These are phyloP conservation scores for Laothoe populi DNA, from an alignment of 2,888 invertebrate species.

Conservation along the genomic window DNA sequence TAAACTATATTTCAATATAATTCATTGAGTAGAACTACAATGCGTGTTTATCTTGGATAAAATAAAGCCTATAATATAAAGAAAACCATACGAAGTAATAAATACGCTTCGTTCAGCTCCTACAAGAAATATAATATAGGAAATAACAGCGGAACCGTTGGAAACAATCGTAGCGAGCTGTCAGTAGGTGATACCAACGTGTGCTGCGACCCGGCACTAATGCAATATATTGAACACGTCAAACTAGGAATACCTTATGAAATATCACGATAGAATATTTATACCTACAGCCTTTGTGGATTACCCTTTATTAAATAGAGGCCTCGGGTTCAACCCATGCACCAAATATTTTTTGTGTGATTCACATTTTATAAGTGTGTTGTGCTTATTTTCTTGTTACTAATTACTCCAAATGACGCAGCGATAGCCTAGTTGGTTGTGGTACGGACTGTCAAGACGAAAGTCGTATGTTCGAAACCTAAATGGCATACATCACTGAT, in stretches of 20 bases:
- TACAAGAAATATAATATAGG: conserved; percentile 29
- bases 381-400: too few species aligned
- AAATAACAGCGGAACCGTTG: conserved; percentile 35
- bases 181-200: conserved; percentile 48
- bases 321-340: too few species aligned
- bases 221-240: conserved; percentile 67
- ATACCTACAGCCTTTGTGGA: too few species aligned
- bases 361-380: too few species aligned
- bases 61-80: not conserved
- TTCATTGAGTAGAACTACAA: not conserved
- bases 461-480: too few species aligned
- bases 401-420: too few species aligned
- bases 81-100: conserved; percentile 12
- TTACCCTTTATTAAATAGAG: too few species aligned
- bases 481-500: too few species aligned
- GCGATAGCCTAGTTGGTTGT: too few species aligned
- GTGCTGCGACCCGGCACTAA: conserved; percentile 65
- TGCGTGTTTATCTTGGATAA: not conserved
- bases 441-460: too few species aligned
- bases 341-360: too few species aligned
- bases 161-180: conserved; percentile 51
- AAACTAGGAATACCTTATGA: conserved; percentile 43
- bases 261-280: conserved; percentile 25
- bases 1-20: too few species aligned
- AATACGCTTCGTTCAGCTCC: conserved; percentile 30